Evolutionary conservation across 2,113 vertebrate genomes (phyloP), one percentile per base, ranked within the genome.

Genomic region (Nothoprocta perdicaria): DNA sequence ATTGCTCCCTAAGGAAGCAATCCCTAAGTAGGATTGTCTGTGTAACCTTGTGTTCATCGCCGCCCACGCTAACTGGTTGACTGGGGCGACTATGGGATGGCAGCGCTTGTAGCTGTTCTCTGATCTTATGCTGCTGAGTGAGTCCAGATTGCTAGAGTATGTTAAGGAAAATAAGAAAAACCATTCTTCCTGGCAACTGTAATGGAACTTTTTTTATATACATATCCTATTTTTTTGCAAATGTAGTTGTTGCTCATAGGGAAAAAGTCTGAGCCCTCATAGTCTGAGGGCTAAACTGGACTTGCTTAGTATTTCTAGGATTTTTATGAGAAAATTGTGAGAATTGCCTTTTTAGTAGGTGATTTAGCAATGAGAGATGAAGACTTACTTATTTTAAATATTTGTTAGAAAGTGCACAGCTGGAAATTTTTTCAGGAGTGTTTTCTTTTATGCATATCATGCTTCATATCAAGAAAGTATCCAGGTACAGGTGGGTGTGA

Each of bases 51-150:
- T 0, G 5, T 71, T 29, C 45, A 46, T 18, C 45, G 57, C 86
- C 62, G 40, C 48, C 74, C 65, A 71, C 62, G 65, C 26, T 27
- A 6, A 35, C 68, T 40, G 57, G 50, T 52, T 24, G 4, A 5
- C 60, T 14, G 61, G 43, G 57, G 6, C 1, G 0, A 75, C 1
- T 12, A 3, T 27, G 2, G 45, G 31, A 7, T 6, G 55, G 75
- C 52, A 33, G 31, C 62, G 35, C 41, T 67, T 2, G 0, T 7
- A 21, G 40, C 0, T 1, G 4, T 8, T 29, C 10, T 45, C 1
- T 0, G 0, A 22, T 27, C 55, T 40, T 46, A 73, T 66, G 63
- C 67, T 72, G 31, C 66, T 67, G 23, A 1, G 5, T 6, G n/a
- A n/a, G 35, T 27, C 38, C 35, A 22, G 14, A 24, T 33, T 72